Evolutionary conservation across 2,888 invertebrate genomes (phyloP).

Genomic region (Melieria crassipennis): DNA sequence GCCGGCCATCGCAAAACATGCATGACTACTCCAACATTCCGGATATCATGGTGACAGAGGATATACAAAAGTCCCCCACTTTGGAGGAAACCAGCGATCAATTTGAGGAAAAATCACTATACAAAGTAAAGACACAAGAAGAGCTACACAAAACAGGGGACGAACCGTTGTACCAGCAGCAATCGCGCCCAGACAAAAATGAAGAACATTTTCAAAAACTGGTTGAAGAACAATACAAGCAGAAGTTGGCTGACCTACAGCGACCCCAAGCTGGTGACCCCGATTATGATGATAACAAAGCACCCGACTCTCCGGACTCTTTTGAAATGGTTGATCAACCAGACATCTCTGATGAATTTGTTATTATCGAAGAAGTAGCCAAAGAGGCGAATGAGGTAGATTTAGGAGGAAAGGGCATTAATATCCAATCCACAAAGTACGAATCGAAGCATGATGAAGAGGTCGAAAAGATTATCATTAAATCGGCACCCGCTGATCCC

Average conservation of each 20-base stretch:
- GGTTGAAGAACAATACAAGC: slow-evolving; percentile 66
- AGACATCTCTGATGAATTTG: slow-evolving; percentile 86
- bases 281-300: slow-evolving; percentile 68
- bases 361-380: slow-evolving; percentile 88
- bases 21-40: slow-evolving; percentile 64
- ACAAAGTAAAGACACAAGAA: slow-evolving; percentile 62
- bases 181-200: slow-evolving; percentile 54
- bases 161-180: slow-evolving; percentile 54
- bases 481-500: slow-evolving; percentile 74
- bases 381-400: slow-evolving; percentile 87
- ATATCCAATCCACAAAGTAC: slow-evolving; percentile 70
- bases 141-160: slow-evolving; percentile 61
- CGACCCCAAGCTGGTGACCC: slow-evolving; percentile 61
- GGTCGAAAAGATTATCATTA: slow-evolving; percentile 76
- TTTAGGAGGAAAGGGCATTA: slow-evolving; percentile 82
- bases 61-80: slow-evolving; percentile 55
- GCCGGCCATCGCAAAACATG: slow-evolving; percentile 64
- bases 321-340: slow-evolving; percentile 90
- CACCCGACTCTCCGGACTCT: slow-evolving; percentile 83
- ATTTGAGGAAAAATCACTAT: slow-evolving; percentile 60
- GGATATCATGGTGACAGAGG: slow-evolving; percentile 64
- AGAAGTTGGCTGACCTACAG: slow-evolving; percentile 73
- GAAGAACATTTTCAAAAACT: slow-evolving; percentile 66
- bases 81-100: slow-evolving; percentile 58
- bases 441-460: slow-evolving; percentile 75